Conservation (phyloP, 2,113 vertebrate genomes). For the Accipiter virgatus region DNA sequence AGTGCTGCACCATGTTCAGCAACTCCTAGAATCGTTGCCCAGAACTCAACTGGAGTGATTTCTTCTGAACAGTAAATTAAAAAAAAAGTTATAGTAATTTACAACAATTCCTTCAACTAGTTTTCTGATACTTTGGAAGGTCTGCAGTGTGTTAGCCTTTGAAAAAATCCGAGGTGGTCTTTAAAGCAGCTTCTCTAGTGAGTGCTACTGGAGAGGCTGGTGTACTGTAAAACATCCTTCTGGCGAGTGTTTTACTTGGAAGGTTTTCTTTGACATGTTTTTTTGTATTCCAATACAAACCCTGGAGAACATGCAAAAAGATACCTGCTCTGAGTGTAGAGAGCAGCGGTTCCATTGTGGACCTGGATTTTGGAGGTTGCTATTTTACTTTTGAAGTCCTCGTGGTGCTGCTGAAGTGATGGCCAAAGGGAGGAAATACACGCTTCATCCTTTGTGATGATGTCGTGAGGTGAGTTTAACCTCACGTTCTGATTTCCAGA, state of each 20-base stretch:
- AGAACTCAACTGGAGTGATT: not conserved
- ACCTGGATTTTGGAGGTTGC: not conserved
- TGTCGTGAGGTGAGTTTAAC: not conserved
- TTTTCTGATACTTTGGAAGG: not conserved
- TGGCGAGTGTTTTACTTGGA: not conserved
- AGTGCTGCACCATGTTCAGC: not conserved
- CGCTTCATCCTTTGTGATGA: not conserved
- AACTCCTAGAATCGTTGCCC: not conserved
- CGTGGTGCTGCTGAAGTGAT: not conserved
- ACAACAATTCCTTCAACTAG: not conserved
- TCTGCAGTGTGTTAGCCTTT: constrained; percentile 5
- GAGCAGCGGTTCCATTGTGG: not conserved
- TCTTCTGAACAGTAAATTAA: not conserved
- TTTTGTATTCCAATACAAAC: not conserved
- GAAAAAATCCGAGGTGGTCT: constrained; percentile 19
- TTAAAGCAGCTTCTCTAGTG: constrained; percentile 8
- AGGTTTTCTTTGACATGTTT: not conserved
- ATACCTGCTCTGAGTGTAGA: not conserved
- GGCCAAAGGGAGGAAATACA: not conserved
- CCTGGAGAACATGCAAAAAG: not conserved
- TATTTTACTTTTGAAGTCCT: not conserved
- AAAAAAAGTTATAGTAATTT: not conserved
- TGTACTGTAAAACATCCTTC: not conserved
- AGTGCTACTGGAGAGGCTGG: not conserved
- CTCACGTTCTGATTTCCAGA: not conserved